These are phyloP conservation scores for Iselma pallidipennis DNA, from an alignment of 2,888 invertebrate species.

Conservation along the genomic window DNA sequence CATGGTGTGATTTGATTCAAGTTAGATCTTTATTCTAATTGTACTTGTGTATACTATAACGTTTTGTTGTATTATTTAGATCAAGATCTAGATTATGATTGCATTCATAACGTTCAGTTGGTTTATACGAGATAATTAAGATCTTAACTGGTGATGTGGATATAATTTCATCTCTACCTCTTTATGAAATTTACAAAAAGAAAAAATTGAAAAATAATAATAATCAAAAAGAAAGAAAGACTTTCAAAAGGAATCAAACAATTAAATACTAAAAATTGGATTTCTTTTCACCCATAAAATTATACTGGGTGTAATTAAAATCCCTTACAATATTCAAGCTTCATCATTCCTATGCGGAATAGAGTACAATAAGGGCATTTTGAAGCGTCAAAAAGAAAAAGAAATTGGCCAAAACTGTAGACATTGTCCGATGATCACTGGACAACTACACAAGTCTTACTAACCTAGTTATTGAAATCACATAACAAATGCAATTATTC, in stretches of 20 bases:
- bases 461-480: too few species aligned
- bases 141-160: constrained; percentile 29
- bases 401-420: too few species aligned
- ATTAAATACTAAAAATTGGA: too few species aligned
- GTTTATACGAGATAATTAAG: constrained; percentile 42
- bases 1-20: constrained; percentile 20
- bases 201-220: not conserved
- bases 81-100: constrained; percentile 40
- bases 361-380: too few species aligned
- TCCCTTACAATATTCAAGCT: too few species aligned
- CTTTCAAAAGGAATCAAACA: not conserved
- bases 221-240: not conserved
- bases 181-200: not conserved
- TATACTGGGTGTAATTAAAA: too few species aligned
- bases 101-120: constrained; percentile 42
- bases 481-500: too few species aligned
- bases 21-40: constrained; percentile 38
- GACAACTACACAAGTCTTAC: too few species aligned
- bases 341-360: too few species aligned
- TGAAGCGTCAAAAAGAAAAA: too few species aligned
- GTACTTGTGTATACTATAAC: constrained; percentile 33
- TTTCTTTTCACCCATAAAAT: too few species aligned
- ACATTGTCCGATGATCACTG: too few species aligned
- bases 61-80: constrained; percentile 44
- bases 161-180: constrained; percentile 15